Evolutionary conservation across 2,888 invertebrate species (phyloP), one percentile per base, ranked within the genome.

Genomic region (Brenthis hecate): DNA sequence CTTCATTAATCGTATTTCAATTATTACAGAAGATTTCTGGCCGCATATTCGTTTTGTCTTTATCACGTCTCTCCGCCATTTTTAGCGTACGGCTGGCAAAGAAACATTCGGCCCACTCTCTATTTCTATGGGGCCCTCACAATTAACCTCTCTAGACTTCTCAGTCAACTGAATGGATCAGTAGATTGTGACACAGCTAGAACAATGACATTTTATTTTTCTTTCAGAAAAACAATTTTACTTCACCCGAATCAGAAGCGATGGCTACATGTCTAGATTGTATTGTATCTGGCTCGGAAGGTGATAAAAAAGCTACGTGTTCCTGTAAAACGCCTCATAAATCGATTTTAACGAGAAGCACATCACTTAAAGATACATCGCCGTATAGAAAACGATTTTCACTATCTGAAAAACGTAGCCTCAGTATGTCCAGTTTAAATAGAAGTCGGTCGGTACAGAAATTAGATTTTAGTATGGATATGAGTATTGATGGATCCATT

Each of bases 391-490:
- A 81, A 43, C 80, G 85, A 19, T 78, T 82, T 8, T 85, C 83
- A 1, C 82, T 86, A n/a, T 79, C 85, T 0, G 89, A 87, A 48
- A 89, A 86, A 72, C 86, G 92, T 6, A 91, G 91, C 73, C 79
- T 86, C 0, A 92, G 92, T 62, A 81, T 92, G 84, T 86, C 89
- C 0, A 92, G 89, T 70, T 75, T 92, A 66, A 85, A 89, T 62
- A 78, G 92, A 58, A 92, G 91, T 70, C 85, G 88, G 13, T 94
- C 94, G 0, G 93, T 91, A 2, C 92, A 93, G 75, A 92, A 93
- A 76, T 80, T 93, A 14, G 93, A 94, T 76, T 93, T 94, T 72
- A 93, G 91, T 73, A 91, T 91, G 86, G 92, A 93, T 70, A 93
- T 94, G 90, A 94, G 93, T 68, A 77, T 93, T 13, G 94, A 94